Evolutionary conservation across 1,140 invertebrate genomes (phyloP), one percentile per base, ranked within the genome.

Genomic region (Drosophila rhopaloa): DNA sequence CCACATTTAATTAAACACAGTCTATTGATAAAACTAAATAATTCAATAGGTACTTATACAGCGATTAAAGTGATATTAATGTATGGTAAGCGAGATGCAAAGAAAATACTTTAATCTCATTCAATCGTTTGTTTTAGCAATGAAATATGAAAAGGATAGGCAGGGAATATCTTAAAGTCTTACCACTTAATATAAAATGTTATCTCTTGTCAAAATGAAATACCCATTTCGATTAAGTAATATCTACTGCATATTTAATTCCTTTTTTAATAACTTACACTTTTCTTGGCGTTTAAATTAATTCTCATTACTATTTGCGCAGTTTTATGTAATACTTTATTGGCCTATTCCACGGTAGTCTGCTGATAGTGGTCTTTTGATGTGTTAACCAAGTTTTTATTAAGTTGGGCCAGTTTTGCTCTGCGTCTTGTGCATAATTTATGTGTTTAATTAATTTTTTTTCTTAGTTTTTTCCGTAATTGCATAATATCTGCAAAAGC

Each of bases 321-420:
- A 44, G 4, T 43, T 71, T 65, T 40, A 41, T 48, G 11, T 11
- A 10, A 16, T 8, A 41, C 24, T 71, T 48, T 3, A 19, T 13
- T 27, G 4, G 19, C 19, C 13, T 19, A 32, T 27, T 14, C 60
- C 71, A 76, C 53, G 11, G 72, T 76, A 29, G 35, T 51, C 51
- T 51, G 13, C 59, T 41, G 48, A 41, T 41, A 53, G 48, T 32
- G 54, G 35, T 43, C 76, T 88, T 60, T 53, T 59, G 67, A 76
- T 88, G 72, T 86, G 76, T 83, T 79, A 86, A 79, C 71, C 84
- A 79, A 80, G 66, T 82, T 86, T 79, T 79, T 86, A 86, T 83
- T 88, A 76, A 88, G 40, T 62, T 65, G 66, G 75, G 63, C 75
- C 63, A 78, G 54, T 47, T 66, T 82, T 40, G 56, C 54, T 54